A percentile compares a stretch with the other conserved stretches of the same genome.
Conservation (phyloP, 2,113 vertebrate species). For the Pterocles burchelli region DNA sequence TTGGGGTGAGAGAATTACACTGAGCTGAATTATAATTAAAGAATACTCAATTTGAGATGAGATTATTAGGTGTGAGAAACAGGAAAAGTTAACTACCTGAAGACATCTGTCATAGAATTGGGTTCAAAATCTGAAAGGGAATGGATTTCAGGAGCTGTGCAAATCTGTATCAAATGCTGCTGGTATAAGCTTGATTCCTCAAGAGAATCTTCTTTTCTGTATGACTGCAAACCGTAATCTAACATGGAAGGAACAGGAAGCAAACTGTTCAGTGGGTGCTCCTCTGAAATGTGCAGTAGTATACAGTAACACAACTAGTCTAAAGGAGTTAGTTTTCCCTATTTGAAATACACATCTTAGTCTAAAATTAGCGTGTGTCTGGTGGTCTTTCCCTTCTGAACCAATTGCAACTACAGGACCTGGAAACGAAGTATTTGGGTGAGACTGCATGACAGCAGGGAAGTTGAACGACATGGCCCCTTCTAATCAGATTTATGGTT, state of each 20-base stretch:
- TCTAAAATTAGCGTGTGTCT: not conserved
- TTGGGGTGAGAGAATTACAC: not conserved
- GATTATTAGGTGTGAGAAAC: not conserved
- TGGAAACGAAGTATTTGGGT: not conserved
- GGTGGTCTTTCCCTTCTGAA: not conserved
- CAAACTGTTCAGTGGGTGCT: not conserved
- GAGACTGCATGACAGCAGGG: not conserved
- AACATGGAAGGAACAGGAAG: not conserved
- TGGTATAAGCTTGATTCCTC: conserved; percentile 71
- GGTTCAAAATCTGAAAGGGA: conserved; percentile 69
- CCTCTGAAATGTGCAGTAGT: not conserved
- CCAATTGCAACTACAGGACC: not conserved
- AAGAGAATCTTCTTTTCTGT: conserved; percentile 73
- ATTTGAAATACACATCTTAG: not conserved
- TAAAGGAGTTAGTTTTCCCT: not conserved
- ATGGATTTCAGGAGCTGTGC: conserved; percentile 80
- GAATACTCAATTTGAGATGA: not conserved
- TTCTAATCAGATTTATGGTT: not conserved
- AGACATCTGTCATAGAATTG: conserved; percentile 77
- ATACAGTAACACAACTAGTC: not conserved
- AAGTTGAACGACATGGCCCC: not conserved
- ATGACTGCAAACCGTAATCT: conserved; percentile 84
- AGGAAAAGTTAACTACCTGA: conserved; percentile 72
- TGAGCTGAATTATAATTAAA: not conserved
- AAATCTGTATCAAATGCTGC: conserved; percentile 73